Conservation (phyloP, 2,888 invertebrate genomes). For the Stenotaenia linearis region DNA sequence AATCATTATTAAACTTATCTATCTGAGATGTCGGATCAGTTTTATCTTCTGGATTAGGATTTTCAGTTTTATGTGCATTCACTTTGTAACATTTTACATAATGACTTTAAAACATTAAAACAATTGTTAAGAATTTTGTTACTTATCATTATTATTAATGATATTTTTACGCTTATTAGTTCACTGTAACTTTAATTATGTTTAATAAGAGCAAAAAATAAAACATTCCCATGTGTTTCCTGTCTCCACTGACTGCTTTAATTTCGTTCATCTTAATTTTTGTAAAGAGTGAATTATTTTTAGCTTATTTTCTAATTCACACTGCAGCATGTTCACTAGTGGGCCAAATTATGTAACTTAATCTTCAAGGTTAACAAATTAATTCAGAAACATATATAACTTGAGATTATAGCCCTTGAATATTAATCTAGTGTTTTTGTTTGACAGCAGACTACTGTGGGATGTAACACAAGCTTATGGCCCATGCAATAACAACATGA, state of each 20-base stretch:
- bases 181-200: neutral
- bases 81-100: neutral
- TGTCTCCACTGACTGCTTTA: neutral
- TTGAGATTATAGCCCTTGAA: neutral
- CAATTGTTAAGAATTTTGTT: neutral
- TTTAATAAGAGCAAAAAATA: constrained; percentile 18
- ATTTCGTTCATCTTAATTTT: neutral
- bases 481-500: constrained; percentile 1
- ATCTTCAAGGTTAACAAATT: neutral
- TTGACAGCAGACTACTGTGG: constrained; percentile 11
- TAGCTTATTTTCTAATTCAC: neutral
- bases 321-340: neutral
- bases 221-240: constrained; percentile 24
- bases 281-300: neutral
- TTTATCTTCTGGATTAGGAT: neutral
- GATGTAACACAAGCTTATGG: neutral
- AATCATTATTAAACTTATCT: too few species aligned
- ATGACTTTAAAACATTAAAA: neutral
- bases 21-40: too few species aligned
- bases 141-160: neutral
- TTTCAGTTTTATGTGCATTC: neutral
- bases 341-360: neutral
- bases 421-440: constrained; percentile 11
- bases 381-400: neutral
- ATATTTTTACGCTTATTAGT: neutral